These are phyloP conservation scores for Bombus terrestris DNA, from an alignment of 1,140 invertebrate species.

Conservation along the genomic window DNA sequence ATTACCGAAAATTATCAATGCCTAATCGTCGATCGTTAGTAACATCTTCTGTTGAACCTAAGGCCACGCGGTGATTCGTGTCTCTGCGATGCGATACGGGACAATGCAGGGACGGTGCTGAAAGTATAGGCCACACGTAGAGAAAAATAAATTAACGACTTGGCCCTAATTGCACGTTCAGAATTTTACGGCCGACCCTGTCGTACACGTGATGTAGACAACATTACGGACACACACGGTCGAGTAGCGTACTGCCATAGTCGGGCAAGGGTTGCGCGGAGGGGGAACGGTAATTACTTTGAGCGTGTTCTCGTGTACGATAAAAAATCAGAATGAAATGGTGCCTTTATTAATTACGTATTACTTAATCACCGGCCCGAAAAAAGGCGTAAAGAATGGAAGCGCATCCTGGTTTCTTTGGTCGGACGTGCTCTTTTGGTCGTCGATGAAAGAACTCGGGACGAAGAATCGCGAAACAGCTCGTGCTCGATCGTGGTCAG, in stretches of 20 bases:
- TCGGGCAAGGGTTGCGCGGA: not conserved
- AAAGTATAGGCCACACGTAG: conserved; percentile 53
- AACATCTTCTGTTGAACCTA: not conserved
- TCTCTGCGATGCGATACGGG: not conserved
- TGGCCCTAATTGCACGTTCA: conserved; percentile 70
- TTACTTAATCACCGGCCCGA: conserved; percentile 62
- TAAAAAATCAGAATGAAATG: conserved; percentile 66
- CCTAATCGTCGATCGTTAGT: conserved; percentile 21
- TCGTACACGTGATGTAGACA: conserved; percentile 55
- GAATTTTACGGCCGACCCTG: conserved; percentile 65
- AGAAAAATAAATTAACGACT: conserved; percentile 71
- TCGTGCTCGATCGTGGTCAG: not conserved
- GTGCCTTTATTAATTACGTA: conserved; percentile 69
- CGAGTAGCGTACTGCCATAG: not conserved
- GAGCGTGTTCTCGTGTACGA: conserved; percentile 41
- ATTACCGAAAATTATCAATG: not conserved
- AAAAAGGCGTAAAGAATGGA: conserved; percentile 50
- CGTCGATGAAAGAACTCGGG: conserved; percentile 32
- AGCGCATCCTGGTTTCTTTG: conserved; percentile 49
- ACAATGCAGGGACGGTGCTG: conserved; percentile 24
- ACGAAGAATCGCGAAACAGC: not conserved
- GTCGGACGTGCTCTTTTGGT: not conserved
- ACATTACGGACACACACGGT: conserved; percentile 49
- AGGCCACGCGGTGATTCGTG: not conserved
- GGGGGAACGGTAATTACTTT: conserved; percentile 56